Base-by-base conservation (phyloP, 2,797 vertebrate genomes). In the Helostoma temminkii region DNA sequence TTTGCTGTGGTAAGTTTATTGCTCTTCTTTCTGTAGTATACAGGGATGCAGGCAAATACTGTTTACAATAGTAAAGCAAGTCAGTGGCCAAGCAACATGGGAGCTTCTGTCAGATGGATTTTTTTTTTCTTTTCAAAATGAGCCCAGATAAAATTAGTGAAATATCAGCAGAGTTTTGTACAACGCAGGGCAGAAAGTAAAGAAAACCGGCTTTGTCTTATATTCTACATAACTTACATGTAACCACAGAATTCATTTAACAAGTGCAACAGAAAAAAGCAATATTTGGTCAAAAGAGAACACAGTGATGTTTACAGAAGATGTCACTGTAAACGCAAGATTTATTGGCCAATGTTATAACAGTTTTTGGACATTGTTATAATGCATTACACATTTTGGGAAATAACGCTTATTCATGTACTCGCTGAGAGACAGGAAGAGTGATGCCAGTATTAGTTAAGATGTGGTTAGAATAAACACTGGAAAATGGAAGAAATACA, bases 61-160 rank as follows among this genome's bases (percentile, higher is more conserved):
- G 74, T 71, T 84, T 49, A 82, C 66, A 80, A 89, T 74, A 84
- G 52, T 79, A 91, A 91, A 81, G 84, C 84, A 91, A 84, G 76
- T 92, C 83, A 64, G 91, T 92, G 93, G 92, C 87, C 85, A 92
- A 94, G 92, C 93, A 92, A 90, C 86, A 91, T 90, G 76, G 76
- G 88, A 78, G 89, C 93, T 94, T 88, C 88, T 93, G 92, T 94
- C 92, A 85, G 62, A 57, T 74, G 62, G 66, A 64, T 58, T 49
- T 58, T 64, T 46, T 60, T 81, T 58, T 19, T 58, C 4, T 45
- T 54, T 34, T 19, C 10, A 71, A 73, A 56, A 68, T 49, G 22
- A 74, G 62, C 41, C 59, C 26, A 53, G 49, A 66, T 43, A 42
- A 72, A 61, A 46, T 19, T 14, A 18, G 37, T 37, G 56, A 63